These are phyloP conservation scores for Chrysocyon brachyurus DNA, from an alignment of 2,797 vertebrate genomes.

Conservation along the genomic window DNA sequence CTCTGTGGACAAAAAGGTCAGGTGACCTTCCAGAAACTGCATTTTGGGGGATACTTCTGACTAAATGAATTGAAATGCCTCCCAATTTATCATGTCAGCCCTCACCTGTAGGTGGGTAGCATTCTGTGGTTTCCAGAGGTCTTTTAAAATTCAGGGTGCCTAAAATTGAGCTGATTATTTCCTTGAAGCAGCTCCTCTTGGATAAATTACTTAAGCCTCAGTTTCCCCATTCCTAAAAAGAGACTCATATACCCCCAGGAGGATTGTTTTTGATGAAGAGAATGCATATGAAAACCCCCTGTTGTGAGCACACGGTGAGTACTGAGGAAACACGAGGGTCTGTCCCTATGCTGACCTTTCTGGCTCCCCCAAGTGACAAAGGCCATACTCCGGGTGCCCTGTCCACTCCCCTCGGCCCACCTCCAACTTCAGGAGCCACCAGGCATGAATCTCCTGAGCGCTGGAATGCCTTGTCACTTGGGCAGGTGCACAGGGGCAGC, in stretches of 20 bases:
- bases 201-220: background rate
- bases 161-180: background rate
- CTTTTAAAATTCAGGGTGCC: background rate
- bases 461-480: background rate
- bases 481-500: background rate
- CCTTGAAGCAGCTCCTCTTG: background rate
- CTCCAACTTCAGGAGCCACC: background rate
- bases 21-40: background rate
- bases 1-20: background rate
- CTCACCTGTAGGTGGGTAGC: background rate
- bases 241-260: background rate
- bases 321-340: fast-evolving
- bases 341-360: background rate
- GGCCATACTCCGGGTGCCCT: background rate
- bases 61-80: background rate
- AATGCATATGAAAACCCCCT: fast-evolving
- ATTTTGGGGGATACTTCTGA: background rate
- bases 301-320: too few species aligned
- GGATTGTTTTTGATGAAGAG: background rate
- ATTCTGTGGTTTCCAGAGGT: background rate
- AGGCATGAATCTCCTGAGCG: background rate
- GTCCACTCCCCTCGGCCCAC: fast-evolving
- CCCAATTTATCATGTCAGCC: background rate
- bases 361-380: background rate
- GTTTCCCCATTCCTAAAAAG: background rate